Evolutionary conservation across 2,797 vertebrate genomes (phyloP), one percentile per base, ranked within the genome.

Genomic region (Champsocephalus gunnari): DNA sequence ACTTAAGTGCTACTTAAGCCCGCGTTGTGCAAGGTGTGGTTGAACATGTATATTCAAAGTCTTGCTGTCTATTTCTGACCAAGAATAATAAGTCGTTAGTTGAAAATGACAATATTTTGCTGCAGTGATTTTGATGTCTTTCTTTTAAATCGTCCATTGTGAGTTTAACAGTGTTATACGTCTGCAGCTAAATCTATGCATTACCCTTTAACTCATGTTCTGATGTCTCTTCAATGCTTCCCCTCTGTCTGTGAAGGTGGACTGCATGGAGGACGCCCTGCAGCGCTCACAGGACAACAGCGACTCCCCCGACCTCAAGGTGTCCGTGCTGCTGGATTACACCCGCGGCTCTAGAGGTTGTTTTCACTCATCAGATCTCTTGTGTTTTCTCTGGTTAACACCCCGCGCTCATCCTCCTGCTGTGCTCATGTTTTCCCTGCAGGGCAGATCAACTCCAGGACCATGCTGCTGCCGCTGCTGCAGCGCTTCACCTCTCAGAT

Each of bases 341-440:
- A 98, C 96, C 0, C 95, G 98, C 5, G 98, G 98, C 50, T 99
- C 98, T 5, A 91, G 98, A 95, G 98, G 98, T 99, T n/a, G 2
- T 62, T 1, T 4, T 44, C 4, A 0, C 41, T 51, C 4, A 0
- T 12, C 4, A 16, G 5, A 10, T 17, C 9, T n/a, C 16, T 61
- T 17, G 21, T 44, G 32, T 19, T 47, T 8, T 13, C 5, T 0
- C 13, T 9, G 8, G 34, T 38, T 38, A 11, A 19, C 49, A 16
- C 34, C 0, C 9, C 8, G 0, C 0, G 0, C 50, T 66, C 34
- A 9, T 21, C 64, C 0, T 45, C 16, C 56, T 63, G 28, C 61
- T 5, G 45, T 38, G 7, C 2, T 45, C 50, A 3, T 19, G 13
- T 60, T 65, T 53, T 8, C 6, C 9, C 0, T 41, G 2, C 90